Base-by-base conservation (phyloP, 2,797 vertebrate species). In the Poecilia picta region DNA sequence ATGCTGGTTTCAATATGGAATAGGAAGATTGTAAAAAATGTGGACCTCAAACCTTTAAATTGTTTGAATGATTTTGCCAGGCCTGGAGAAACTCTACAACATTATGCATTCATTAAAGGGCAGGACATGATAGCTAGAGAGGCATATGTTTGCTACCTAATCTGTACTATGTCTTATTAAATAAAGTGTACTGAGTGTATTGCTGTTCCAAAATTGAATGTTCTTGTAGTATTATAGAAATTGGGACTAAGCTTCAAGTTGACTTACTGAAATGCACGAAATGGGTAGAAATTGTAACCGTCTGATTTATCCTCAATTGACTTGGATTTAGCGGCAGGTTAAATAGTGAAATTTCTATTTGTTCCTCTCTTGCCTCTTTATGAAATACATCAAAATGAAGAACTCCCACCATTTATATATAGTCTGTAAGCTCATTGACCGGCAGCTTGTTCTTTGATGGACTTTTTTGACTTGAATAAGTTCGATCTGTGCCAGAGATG, bases 11-110 rank as follows among this genome's bases (percentile, higher is more conserved):
- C 66, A 86, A 85, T 73, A 73, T 64, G 73, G 83, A 80, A 76
- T 89, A 76, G 81, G 66, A 87, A 80, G 82, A 84, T 72, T 73
- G 81, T 87, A 83, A 78, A 78, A 92, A 91, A 87, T 85, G 72
- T 36, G 74, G 81, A 79, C 80, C 76, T 71, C 49, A 87, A 90
- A 88, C 80, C 81, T 88, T 81, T 74, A 80, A 83, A 85, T 77
- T 82, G 90, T 89, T 90, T 88, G 74, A 84, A 85, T 88, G 84
- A 81, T 88, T 77, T 73, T 79, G 81, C 91, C 89, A 78, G 91
- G 91, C 90, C 88, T 86, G 72, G 73, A 78, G 57, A 84, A 84
- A 83, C 45, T 81, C 77, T 53, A 23, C 43, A 31, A n/a, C 49
- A 59, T 81, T n/a, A 46, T 70, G 43, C 73, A 47, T 82, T 77